Evolutionary conservation across 2,888 invertebrate species (phyloP).

Genomic region (Tillus elongatus): DNA sequence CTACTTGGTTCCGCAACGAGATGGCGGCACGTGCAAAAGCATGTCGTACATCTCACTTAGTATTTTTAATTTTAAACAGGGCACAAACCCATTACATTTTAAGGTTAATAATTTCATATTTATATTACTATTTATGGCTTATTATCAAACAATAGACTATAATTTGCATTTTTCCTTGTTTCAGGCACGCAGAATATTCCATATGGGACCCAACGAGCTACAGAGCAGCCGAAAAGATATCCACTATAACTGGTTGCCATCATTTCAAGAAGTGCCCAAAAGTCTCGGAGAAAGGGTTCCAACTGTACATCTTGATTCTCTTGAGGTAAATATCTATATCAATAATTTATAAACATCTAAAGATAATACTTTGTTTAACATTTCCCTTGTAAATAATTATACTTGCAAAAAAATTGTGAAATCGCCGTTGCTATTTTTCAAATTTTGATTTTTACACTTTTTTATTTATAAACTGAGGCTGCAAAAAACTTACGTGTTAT

Average conservation of each 20-base stretch:
- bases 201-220: slow-evolving; percentile 36
- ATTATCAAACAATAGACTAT: slow-evolving; percentile 6
- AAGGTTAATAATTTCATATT: too few species aligned
- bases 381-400: too few species aligned
- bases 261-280: slow-evolving; percentile 43
- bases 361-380: too few species aligned
- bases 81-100: too few species aligned
- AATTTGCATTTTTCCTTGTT: slow-evolving; percentile 30
- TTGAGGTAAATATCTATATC: slow-evolving; percentile 43
- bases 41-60: too few species aligned
- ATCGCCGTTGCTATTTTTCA: neutral
- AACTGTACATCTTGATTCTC: slow-evolving; percentile 37
- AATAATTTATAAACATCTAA: too few species aligned
- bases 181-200: slow-evolving; percentile 44
- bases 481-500: too few species aligned
- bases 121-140: neutral
- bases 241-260: slow-evolving; percentile 47
- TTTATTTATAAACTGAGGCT: slow-evolving; percentile 7
- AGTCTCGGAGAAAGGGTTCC: slow-evolving; percentile 40
- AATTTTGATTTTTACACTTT: slow-evolving; percentile 4
- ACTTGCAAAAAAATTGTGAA: too few species aligned
- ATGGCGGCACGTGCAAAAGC: too few species aligned
- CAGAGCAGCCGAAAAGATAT: slow-evolving; percentile 40
- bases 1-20: too few species aligned
- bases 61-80: too few species aligned